These are phyloP conservation scores for Rhagonycha fulva DNA, from an alignment of 2,888 invertebrate species.

Conservation along the genomic window DNA sequence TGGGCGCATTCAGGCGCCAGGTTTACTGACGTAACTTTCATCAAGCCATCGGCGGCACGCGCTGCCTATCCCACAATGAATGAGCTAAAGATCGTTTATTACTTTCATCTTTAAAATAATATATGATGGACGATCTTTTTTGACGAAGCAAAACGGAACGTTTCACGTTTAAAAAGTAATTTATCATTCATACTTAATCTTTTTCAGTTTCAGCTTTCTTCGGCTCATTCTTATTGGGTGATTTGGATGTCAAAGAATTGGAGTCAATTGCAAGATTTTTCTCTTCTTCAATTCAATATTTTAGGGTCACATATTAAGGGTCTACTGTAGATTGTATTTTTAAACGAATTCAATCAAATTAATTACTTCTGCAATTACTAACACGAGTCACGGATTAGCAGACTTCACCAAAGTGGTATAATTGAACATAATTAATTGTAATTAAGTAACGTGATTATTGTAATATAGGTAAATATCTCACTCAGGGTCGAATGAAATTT, in stretches of 20 bases:
- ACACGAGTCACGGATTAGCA: neutral
- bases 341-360: too few species aligned
- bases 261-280: too few species aligned
- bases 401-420: neutral
- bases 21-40: slow-evolving; percentile 49
- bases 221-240: neutral
- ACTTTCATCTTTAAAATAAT: neutral
- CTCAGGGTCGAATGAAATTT: neutral
- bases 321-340: neutral
- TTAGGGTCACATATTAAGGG: neutral
- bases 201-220: neutral
- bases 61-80: slow-evolving; percentile 25
- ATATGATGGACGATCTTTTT: neutral
- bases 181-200: neutral
- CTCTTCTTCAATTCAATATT: too few species aligned
- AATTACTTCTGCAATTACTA: neutral
- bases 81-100: neutral
- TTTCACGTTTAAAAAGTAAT: neutral
- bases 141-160: neutral
- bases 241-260: neutral
- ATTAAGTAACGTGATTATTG: neutral
- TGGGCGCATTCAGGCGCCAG: slow-evolving; percentile 48
- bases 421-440: neutral
- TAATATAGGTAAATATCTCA: neutral
- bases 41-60: slow-evolving; percentile 44